A percentile compares a stretch with the other conserved stretches of the same genome.
These are phyloP conservation scores for Cercopithecus neglectus DNA, from an alignment of 2,797 vertebrate species.

Conservation along the genomic window DNA sequence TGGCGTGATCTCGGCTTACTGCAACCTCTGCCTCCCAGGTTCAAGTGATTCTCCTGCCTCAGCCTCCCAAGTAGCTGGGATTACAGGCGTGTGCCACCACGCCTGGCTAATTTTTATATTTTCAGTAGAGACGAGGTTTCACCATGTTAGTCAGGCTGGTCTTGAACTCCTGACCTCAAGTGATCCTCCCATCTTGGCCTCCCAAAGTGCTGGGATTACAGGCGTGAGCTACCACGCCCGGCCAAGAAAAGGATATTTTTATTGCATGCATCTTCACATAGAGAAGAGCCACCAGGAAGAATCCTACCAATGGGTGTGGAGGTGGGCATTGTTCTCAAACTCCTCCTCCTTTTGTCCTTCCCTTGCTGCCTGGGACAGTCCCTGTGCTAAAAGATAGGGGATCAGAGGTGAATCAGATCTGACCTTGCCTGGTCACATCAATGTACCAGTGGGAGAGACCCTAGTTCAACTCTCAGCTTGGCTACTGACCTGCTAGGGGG, in stretches of 20 bases:
- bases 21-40: too few relatives aligned
- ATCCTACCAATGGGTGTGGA: neutral
- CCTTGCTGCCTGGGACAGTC: neutral
- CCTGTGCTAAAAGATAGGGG: neutral
- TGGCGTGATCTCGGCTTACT: too few relatives aligned
- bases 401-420: neutral
- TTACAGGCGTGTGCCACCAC: neutral
- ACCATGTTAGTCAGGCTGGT: neutral
- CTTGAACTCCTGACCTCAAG: neutral
- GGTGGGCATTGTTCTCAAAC: neutral
- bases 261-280: neutral
- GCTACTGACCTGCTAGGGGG: neutral
- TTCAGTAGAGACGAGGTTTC: neutral
- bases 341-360: neutral
- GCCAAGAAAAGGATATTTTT: neutral
- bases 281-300: neutral
- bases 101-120: neutral
- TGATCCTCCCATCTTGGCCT: neutral
- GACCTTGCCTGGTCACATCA: neutral
- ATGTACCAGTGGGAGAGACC: neutral
- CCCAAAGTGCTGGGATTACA: neutral
- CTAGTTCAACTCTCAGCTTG: neutral
- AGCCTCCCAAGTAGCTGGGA: neutral
- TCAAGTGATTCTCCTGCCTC: too few relatives aligned
- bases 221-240: neutral